Conservation (phyloP, 1,140 invertebrate genomes). For the Drosophila lacertosa region DNA sequence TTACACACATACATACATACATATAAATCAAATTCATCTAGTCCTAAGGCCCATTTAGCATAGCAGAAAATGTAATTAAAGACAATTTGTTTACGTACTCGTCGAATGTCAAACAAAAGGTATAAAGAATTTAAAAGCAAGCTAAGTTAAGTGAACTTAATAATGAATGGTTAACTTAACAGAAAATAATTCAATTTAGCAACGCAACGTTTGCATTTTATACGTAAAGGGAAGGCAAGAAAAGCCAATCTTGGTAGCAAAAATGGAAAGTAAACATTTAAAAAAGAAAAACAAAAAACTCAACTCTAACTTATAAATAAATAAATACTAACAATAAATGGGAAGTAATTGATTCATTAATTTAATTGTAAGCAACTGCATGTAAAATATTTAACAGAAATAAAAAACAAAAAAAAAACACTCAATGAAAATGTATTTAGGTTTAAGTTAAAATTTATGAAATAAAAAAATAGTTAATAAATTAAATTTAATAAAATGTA, state of each 20-base stretch:
- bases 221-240: constrained; percentile 53
- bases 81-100: constrained; percentile 33
- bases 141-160: constrained; percentile 60
- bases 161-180: constrained; percentile 58
- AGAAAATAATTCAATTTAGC: constrained; percentile 73
- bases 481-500: constrained; percentile 80
- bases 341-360: constrained; percentile 48
- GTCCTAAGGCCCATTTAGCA: constrained; percentile 59
- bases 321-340: constrained; percentile 50
- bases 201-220: constrained; percentile 72
- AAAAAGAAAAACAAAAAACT: constrained; percentile 11
- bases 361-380: constrained; percentile 70
- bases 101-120: constrained; percentile 21
- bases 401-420: constrained; percentile 21
- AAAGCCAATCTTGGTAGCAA: constrained; percentile 5
- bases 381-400: constrained; percentile 75
- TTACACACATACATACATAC: constrained; percentile 46
- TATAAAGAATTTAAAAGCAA: constrained; percentile 69
- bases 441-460: constrained; percentile 70
- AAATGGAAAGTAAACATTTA: constrained; percentile 27
- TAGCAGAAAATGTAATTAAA: constrained; percentile 71
- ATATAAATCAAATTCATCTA: constrained; percentile 68
- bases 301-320: constrained; percentile 32
- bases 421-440: constrained; percentile 55
- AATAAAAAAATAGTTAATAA: constrained; percentile 56